phyloP scores from a whole-genome alignment of 1,140 invertebrate genomes.

The Ceratoteleas bidentatus region DNA sequence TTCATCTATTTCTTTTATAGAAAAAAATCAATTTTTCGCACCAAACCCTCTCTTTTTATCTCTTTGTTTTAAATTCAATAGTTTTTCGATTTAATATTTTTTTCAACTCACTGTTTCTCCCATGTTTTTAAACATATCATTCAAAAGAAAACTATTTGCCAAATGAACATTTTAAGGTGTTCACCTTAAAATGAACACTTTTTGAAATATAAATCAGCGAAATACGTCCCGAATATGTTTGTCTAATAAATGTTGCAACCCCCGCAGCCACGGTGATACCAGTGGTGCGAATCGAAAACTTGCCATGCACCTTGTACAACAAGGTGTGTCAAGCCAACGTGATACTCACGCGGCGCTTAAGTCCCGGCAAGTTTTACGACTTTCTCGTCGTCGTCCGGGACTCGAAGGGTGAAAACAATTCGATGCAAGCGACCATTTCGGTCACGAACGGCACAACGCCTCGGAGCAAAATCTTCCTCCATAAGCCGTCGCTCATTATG shows the following conservation, averaged over 20 bases:
- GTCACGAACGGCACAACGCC: constrained; percentile 91
- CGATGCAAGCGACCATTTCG: constrained; percentile 90
- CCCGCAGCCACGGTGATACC: constrained; percentile 84
- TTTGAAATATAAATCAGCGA: background rate
- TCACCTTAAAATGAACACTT: no score
- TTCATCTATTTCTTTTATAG: no score
- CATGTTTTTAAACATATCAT: background rate
- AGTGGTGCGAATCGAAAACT: constrained; percentile 87
- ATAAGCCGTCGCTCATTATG: constrained; percentile 89
- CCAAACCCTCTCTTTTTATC: no score
- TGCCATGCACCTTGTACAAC: constrained; percentile 91
- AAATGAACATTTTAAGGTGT: no score
- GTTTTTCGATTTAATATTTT: no score
- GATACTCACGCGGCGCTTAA: constrained; percentile 87
- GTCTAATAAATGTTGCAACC: background rate
- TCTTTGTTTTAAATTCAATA: no score
- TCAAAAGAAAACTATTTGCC: background rate
- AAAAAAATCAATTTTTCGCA: no score
- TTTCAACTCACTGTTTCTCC: no score
- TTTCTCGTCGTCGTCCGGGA: constrained; percentile 89
- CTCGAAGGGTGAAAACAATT: constrained; percentile 88
- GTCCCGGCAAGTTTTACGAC: constrained; percentile 90
- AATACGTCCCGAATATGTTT: background rate
- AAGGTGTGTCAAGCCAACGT: constrained; percentile 93
- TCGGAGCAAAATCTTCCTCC: constrained; percentile 90